These are phyloP conservation scores for Dryobates pubescens DNA, from an alignment of 2,797 vertebrate species.

Conservation along the genomic window DNA sequence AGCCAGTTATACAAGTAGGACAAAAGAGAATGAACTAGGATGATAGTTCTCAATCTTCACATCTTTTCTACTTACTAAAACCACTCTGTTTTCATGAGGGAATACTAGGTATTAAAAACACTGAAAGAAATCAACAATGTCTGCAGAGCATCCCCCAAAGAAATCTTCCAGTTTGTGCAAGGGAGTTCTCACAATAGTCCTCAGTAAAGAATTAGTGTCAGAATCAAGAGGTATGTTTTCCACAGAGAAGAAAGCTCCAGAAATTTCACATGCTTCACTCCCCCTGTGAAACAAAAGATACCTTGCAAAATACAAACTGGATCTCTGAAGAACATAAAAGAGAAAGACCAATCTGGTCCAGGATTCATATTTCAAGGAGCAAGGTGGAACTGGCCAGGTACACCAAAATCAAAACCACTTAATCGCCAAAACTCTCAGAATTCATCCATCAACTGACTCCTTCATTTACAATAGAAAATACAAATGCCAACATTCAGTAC, in stretches of 20 bases:
- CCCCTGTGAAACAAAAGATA: background rate
- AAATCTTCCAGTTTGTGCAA: background rate
- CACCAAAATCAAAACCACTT: background rate
- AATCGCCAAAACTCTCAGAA: background rate
- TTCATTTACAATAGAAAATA: background rate
- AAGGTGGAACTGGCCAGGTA: background rate
- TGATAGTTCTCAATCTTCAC: background rate
- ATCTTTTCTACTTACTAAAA: background rate
- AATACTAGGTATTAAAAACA: background rate
- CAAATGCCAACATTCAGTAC: background rate
- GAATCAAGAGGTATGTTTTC: background rate
- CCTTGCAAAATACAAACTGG: background rate
- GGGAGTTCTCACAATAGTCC: background rate
- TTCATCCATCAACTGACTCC: background rate
- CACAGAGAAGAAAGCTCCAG: background rate
- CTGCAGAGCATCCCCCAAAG: background rate
- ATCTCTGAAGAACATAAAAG: background rate
- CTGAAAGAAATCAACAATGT: background rate
- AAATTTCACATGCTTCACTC: background rate
- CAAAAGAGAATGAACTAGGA: background rate
- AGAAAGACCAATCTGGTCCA: background rate
- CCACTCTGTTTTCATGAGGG: background rate
- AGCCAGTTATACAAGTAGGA: background rate
- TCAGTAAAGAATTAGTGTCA: background rate
- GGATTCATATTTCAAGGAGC: background rate